phyloP scores from a whole-genome alignment of 2,888 invertebrate genomes.

The Plagodis dolabraria region DNA sequence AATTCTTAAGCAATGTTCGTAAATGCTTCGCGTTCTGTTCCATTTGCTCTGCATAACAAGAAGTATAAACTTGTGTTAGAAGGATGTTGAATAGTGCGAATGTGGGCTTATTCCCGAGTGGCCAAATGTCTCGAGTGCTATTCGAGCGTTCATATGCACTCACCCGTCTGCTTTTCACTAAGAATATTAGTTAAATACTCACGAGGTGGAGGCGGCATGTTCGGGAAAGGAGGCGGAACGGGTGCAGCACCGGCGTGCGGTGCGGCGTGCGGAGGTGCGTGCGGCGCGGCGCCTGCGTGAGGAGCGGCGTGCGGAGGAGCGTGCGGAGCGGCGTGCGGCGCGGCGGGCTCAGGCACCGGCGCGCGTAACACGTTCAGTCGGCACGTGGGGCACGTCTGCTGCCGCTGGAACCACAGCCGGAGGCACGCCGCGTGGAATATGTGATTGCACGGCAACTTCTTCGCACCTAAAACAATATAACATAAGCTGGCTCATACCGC shows the following conservation, averaged over 20 bases:
- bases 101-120: too few species aligned
- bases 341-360: conserved; percentile 63
- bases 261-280: conserved; percentile 65
- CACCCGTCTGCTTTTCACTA: too few species aligned
- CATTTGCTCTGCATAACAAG: too few species aligned
- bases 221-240: conserved; percentile 66
- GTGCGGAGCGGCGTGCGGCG: conserved; percentile 37
- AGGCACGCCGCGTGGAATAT: conserved; percentile 99
- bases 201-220: conserved; percentile 73
- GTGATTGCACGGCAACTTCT: conserved; percentile 99
- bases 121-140: too few species aligned
- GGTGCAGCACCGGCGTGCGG: conserved; percentile 44
- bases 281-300: conserved; percentile 62
- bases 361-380: conserved; percentile 92
- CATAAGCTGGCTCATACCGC: not conserved
- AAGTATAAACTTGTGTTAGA: too few species aligned
- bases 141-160: too few species aligned
- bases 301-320: conserved; percentile 52
- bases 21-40: too few species aligned
- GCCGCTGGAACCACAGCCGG: conserved; percentile 99
- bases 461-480: conserved; percentile 85
- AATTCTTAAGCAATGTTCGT: too few species aligned
- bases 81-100: too few species aligned
- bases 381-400: conserved; percentile 99
- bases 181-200: conserved; percentile 36